These are phyloP conservation scores for Cybosia mesomella DNA, from an alignment of 2,888 invertebrate species.

Conservation along the genomic window DNA sequence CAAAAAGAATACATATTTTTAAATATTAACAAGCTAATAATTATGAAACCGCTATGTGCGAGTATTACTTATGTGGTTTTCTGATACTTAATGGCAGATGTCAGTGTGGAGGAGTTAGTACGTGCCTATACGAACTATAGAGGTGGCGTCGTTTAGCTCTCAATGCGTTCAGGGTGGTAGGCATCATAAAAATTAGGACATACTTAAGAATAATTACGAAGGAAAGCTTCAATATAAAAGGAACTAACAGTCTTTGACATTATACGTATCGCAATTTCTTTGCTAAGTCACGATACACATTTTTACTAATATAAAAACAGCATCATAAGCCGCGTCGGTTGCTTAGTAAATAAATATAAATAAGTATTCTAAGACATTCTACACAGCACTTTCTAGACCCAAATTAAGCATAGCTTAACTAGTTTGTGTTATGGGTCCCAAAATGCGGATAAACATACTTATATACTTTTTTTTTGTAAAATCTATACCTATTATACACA, in stretches of 20 bases:
- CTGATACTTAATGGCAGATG: not conserved
- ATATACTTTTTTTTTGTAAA: too few relatives aligned
- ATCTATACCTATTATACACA: too few relatives aligned
- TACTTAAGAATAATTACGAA: slow-evolving; percentile 14
- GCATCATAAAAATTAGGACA: slow-evolving; percentile 14
- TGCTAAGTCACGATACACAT: not conserved
- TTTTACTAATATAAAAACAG: not conserved
- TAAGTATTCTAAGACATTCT: too few relatives aligned
- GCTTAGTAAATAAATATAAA: too few relatives aligned
- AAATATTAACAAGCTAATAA: not conserved
- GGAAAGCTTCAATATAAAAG: slow-evolving; percentile 11
- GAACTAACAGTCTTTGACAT: slow-evolving; percentile 1
- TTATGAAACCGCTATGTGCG: not conserved
- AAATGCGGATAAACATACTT: too few relatives aligned
- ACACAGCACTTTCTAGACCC: too few relatives aligned
- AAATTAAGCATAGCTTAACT: too few relatives aligned
- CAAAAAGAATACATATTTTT: slow-evolving; percentile 4
- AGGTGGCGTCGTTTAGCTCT: slow-evolving; percentile 1
- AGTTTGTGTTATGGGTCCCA: too few relatives aligned
- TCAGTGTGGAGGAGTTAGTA: not conserved
- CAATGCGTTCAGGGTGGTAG: slow-evolving; percentile 3
- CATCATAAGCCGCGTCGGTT: not conserved
- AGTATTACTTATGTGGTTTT: slow-evolving; percentile 1
- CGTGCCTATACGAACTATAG: not conserved
- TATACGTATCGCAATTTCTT: not conserved